A percentile compares a stretch with the other conserved stretches of the same genome.
These are phyloP conservation scores for Polyommatus iphigenia DNA, from an alignment of 2,888 invertebrate species.

Conservation along the genomic window DNA sequence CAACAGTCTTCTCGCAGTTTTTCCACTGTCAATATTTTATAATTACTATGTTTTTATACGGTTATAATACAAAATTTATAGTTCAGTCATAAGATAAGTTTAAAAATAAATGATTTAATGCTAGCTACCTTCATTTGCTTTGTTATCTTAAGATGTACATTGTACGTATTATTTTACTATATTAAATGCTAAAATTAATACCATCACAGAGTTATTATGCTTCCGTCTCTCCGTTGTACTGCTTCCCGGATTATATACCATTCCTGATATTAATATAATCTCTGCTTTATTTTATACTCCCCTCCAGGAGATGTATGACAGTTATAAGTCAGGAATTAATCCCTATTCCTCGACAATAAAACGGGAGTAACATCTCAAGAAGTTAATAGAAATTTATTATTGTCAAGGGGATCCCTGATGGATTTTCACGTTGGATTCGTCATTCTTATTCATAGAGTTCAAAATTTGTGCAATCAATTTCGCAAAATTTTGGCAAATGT, in stretches of 20 bases:
- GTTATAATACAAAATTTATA: too few species aligned
- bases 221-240: conserved; percentile 65
- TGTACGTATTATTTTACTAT: background rate
- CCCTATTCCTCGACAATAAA: conserved; percentile 78
- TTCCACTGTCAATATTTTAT: too few species aligned
- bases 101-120: background rate
- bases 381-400: conserved; percentile 76
- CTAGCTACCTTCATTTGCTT: background rate
- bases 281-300: conserved; percentile 76
- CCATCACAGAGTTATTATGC: background rate
- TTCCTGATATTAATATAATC: conserved; percentile 76
- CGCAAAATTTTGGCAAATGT: background rate
- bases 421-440: conserved; percentile 49
- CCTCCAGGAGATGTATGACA: conserved; percentile 76
- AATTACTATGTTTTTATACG: too few species aligned
- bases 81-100: background rate
- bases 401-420: conserved; percentile 58
- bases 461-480: conserved; percentile 2
- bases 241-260: conserved; percentile 65
- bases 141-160: background rate
- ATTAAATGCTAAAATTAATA: conserved; percentile 1
- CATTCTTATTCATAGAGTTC: conserved; percentile 17
- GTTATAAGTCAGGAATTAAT: conserved; percentile 80
- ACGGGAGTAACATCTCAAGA: conserved; percentile 74
- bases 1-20: too few species aligned